Evolutionary conservation across 2,113 vertebrate genomes (phyloP).

Genomic region (Astur gentilis): DNA sequence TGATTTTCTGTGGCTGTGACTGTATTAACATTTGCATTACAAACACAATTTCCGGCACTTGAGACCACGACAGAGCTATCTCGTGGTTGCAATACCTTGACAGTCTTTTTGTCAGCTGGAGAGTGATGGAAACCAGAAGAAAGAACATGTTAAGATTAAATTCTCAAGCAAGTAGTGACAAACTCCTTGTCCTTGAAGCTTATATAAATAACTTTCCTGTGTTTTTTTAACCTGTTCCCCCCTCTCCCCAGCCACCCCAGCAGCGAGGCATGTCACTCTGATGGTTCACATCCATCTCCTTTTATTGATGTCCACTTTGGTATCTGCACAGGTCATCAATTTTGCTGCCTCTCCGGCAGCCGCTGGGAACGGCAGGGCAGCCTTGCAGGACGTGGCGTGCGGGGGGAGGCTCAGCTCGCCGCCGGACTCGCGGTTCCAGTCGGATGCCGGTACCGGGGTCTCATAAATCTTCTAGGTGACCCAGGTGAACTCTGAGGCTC

Average conservation of each 20-base stretch:
- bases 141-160: conserved; percentile 77
- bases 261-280: conserved; percentile 79
- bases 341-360: conserved; percentile 77
- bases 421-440: conserved; percentile 69
- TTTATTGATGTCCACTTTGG: conserved; percentile 83
- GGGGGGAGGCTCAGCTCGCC: conserved; percentile 58
- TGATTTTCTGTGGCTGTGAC: not conserved
- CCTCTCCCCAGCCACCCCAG: conserved; percentile 62
- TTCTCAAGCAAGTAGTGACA: conserved; percentile 81
- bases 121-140: conserved; percentile 73
- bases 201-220: conserved; percentile 90
- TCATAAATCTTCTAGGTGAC: conserved; percentile 85
- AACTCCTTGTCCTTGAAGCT: conserved; percentile 84
- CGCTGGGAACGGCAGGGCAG: conserved; percentile 67
- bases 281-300: conserved; percentile 81
- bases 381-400: conserved; percentile 58
- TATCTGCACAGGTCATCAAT: conserved; percentile 83
- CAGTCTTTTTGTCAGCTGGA: conserved; percentile 66
- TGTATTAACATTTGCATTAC: not conserved
- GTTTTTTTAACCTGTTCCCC: conserved; percentile 90
- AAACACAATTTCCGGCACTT: not conserved
- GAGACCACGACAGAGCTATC: not conserved
- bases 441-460: conserved; percentile 67
- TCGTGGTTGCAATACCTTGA: not conserved
- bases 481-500: conserved; percentile 80